Conservation (phyloP, 2,113 vertebrate genomes). For the Coptodon bakossiorum region DNA sequence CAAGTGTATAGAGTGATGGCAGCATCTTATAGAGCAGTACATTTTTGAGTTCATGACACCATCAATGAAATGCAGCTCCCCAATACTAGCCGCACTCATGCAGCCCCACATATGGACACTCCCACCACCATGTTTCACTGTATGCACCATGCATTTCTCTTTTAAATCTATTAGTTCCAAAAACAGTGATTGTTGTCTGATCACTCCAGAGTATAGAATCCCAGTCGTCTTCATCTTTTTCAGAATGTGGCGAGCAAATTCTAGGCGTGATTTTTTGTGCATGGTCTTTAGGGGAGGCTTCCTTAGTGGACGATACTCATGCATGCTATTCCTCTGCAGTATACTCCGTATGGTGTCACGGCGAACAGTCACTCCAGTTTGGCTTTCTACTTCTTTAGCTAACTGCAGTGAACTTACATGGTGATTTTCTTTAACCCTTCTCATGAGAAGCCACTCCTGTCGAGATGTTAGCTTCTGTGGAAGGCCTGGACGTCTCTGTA, state of each 20-base stretch:
- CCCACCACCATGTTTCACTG: background rate
- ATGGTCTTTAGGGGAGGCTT: background rate
- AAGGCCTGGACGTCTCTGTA: background rate
- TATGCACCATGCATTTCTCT: background rate
- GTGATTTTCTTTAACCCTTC: background rate
- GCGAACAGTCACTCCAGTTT: background rate
- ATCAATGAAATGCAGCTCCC: background rate
- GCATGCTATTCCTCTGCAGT: background rate
- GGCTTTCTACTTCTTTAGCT: background rate
- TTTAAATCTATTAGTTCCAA: background rate
- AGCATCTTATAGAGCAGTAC: background rate
- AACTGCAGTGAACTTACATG: background rate
- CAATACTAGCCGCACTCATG: background rate
- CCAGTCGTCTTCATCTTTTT: background rate
- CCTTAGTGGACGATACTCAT: background rate
- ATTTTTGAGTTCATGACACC: background rate
- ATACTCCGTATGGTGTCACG: background rate
- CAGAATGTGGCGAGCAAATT: background rate
- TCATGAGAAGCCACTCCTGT: background rate
- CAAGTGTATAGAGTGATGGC: background rate
- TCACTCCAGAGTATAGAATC: background rate
- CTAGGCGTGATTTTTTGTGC: background rate
- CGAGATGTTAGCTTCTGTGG: accelerated
- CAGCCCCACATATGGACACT: background rate
- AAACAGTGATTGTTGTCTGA: background rate